Percentiles rank a stretch among this genome's conserved stretches.
Evolutionary conservation across 1,140 invertebrate genomes (phyloP).

Genomic region (Drosophila fuyamai): DNA sequence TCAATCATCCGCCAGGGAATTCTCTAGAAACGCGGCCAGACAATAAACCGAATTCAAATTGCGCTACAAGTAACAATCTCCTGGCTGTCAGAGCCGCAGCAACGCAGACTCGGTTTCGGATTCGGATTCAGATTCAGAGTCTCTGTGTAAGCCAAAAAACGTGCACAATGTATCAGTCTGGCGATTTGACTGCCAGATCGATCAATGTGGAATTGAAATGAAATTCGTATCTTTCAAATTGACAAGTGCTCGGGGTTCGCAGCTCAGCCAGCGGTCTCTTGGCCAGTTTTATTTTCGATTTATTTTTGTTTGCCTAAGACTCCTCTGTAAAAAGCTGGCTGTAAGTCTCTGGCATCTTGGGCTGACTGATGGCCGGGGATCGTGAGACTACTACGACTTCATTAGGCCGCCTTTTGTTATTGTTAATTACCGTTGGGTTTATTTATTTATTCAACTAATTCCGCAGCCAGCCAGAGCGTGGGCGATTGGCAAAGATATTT

Average conservation of each 20-base stretch:
- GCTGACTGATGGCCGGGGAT: slow-evolving; percentile 59
- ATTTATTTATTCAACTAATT: slow-evolving; percentile 80
- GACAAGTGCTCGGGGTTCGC: slow-evolving; percentile 71
- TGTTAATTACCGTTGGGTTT: slow-evolving; percentile 69
- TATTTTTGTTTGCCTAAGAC: slow-evolving; percentile 41
- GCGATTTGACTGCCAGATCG: slow-evolving; percentile 80
- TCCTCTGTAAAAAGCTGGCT: slow-evolving; percentile 42
- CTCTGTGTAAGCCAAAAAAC: slow-evolving; percentile 74
- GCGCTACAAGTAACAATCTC: slow-evolving; percentile 78
- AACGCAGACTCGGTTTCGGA: neutral
- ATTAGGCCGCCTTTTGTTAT: slow-evolving; percentile 78
- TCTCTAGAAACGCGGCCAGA: slow-evolving; percentile 71
- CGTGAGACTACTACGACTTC: slow-evolving; percentile 68
- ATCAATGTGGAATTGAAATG: slow-evolving; percentile 84
- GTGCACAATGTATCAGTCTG: slow-evolving; percentile 83
- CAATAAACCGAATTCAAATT: slow-evolving; percentile 76
- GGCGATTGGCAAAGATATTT: slow-evolving; percentile 28
- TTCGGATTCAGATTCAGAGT: neutral
- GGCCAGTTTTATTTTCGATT: slow-evolving; percentile 12
- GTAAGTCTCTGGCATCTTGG: slow-evolving; percentile 41
- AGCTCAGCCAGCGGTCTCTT: slow-evolving; percentile 25
- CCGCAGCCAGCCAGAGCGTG: slow-evolving; percentile 36
- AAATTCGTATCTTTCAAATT: slow-evolving; percentile 75
- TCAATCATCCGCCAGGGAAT: slow-evolving; percentile 81
- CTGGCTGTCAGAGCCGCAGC: slow-evolving; percentile 28